Evolutionary conservation across 2,888 invertebrate species (phyloP), one percentile per base, ranked within the genome.

Genomic region (Crossocerus cetratus): DNA sequence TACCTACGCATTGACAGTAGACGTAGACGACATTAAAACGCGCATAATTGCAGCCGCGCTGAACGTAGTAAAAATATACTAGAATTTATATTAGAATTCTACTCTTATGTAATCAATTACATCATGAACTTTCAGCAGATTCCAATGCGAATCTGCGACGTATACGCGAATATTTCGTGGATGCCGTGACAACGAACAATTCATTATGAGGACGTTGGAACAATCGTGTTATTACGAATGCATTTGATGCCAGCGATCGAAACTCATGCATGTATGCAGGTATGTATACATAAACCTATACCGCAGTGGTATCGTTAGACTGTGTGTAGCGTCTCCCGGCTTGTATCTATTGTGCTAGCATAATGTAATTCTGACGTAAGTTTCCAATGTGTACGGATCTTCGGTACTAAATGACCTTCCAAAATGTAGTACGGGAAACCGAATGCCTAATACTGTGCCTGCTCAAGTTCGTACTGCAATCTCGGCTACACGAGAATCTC

Each of bases 61-160:
- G 66, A 63, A 42, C 53, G 66, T 69, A 63, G 45, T 66, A 66
- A 69, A 75, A 75, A 69, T 75, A 73, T 65, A 66, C 23, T 63
- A 22, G 42, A 32, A 44, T 62, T 73, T 73, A 64, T 11, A n/a
- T 58, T 53, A 53, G 20, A 57, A 18, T 55, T 13, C 54, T 66
- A 69, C 53, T 57, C 45, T 57, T 56, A 65, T 32, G 32, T 59
- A 60, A 68, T 62, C 60, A 45, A 61, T 43, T 61, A 61, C 18
- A 32, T 57, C 72, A 61, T 42, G 13, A 53, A 67, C 45, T 53
- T 60, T 67, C 56, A 67, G 64, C 18, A 44, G n/a, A 42, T 61
- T 57, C 53, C 22, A 14, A 21, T 57, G 45, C 32, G 57, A 65
- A 18, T 58, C 65, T 61, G 55, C 14, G 8, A 57, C 23, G 23